Evolutionary conservation across 2,888 invertebrate species (phyloP).

Genomic region (Drosophila ustulata): DNA sequence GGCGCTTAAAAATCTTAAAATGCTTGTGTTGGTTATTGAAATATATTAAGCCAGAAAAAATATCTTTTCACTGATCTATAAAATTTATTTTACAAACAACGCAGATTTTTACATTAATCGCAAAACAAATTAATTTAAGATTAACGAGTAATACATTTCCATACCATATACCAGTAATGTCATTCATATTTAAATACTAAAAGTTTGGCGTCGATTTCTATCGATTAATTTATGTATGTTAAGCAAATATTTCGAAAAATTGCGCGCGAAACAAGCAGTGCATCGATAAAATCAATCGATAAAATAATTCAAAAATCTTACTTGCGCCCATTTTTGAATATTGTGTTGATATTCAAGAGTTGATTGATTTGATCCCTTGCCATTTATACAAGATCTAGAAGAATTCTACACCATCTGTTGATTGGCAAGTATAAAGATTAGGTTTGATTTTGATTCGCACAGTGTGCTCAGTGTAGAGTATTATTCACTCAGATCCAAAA

Average conservation of each 20-base stretch:
- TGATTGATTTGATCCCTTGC: conserved; percentile 8
- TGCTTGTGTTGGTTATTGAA: too few species aligned
- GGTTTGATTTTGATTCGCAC: conserved; percentile 43
- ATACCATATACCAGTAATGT: too few species aligned
- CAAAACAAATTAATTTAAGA: too few species aligned
- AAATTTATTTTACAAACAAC: too few species aligned
- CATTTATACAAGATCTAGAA: background rate
- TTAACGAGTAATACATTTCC: too few species aligned
- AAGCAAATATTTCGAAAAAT: background rate
- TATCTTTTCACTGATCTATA: too few species aligned
- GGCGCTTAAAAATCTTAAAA: too few species aligned
- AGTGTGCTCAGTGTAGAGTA: conserved; percentile 27
- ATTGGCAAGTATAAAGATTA: background rate
- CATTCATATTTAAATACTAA: too few species aligned
- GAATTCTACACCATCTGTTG: background rate
- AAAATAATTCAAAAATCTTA: background rate
- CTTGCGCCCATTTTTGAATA: background rate
- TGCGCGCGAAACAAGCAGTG: conserved; percentile 1
- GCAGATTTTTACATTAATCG: too few species aligned
- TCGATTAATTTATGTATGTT: background rate
- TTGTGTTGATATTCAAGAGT: background rate
- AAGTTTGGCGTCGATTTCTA: background rate
- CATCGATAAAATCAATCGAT: background rate
- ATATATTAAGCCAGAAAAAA: too few species aligned
- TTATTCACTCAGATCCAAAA: conserved; percentile 59